Conservation (phyloP, 2,113 vertebrate genomes). For the Arizona elegans region DNA sequence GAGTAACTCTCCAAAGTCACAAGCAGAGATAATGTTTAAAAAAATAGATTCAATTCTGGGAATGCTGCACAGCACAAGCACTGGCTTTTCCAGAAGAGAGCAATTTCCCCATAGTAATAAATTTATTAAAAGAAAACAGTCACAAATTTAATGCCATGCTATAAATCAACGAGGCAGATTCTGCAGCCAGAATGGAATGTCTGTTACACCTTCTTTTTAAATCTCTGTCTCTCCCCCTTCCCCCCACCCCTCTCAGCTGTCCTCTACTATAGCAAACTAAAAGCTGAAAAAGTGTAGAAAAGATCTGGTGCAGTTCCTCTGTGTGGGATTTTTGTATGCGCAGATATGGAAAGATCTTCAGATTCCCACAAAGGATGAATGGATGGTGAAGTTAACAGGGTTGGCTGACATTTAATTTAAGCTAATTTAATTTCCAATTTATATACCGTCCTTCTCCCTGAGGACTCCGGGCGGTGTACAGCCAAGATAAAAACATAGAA, state of each 20-base stretch:
- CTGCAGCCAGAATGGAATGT: background rate
- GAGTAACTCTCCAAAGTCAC: background rate
- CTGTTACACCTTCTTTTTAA: background rate
- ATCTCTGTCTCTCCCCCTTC: background rate
- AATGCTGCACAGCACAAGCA: background rate
- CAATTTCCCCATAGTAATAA: background rate
- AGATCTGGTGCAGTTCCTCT: background rate
- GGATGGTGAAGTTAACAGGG: background rate
- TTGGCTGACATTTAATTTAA: no score
- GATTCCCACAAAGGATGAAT: background rate
- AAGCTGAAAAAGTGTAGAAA: background rate
- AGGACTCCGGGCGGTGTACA: no score
- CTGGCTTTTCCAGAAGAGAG: background rate
- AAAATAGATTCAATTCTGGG: background rate
- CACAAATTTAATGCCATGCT: background rate
- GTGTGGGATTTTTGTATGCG: background rate
- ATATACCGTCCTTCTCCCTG: no score
- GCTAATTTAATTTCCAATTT: no score
- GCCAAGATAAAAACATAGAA: no score
- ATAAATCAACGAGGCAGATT: background rate
- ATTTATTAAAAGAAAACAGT: background rate
- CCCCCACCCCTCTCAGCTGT: background rate
- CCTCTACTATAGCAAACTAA: background rate
- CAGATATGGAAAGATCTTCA: background rate
- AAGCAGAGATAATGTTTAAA: background rate